Conservation (phyloP, 1,140 invertebrate genomes). For the Cephus cinctus region DNA sequence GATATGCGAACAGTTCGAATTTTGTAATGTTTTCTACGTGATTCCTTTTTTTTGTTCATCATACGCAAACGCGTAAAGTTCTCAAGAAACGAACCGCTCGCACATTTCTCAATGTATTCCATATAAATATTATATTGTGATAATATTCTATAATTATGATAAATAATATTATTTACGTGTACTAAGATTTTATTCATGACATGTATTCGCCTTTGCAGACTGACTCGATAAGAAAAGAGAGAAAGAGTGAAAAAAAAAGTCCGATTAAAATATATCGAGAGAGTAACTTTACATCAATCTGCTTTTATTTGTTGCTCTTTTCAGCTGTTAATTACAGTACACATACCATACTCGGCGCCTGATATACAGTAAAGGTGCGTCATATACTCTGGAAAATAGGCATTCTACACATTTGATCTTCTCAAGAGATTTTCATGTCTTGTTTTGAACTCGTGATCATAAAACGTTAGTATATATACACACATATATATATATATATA, state of each 20-base stretch:
- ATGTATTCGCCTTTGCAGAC: slow-evolving; percentile 18
- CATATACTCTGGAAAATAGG: slow-evolving; percentile 45
- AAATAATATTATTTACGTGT: slow-evolving; percentile 25
- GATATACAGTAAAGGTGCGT: slow-evolving; percentile 32
- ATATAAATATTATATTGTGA: slow-evolving; percentile 46
- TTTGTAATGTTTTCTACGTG: too few relatives aligned
- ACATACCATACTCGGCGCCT: slow-evolving; percentile 27
- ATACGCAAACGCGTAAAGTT: background rate
- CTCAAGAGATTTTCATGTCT: slow-evolving; percentile 23
- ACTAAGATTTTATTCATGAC: slow-evolving; percentile 19
- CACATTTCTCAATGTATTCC: slow-evolving; percentile 38
- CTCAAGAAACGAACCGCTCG: slow-evolving; percentile 12
- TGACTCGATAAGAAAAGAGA: slow-evolving; percentile 19
- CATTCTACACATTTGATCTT: slow-evolving; percentile 25
- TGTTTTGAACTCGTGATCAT: slow-evolving; percentile 23
- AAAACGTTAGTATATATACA: too few relatives aligned
- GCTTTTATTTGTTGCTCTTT: slow-evolving; percentile 36
- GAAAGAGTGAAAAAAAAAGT: slow-evolving; percentile 9
- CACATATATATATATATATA: slow-evolving; percentile 37
- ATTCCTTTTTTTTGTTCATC: background rate
- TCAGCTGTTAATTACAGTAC: slow-evolving; percentile 36
- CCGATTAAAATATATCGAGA: slow-evolving; percentile 24
- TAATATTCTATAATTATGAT: slow-evolving; percentile 37
- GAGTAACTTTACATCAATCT: slow-evolving; percentile 22
- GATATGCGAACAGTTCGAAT: background rate